Base-by-base conservation (phyloP, 2,113 vertebrate genomes). In the Scomber japonicus region DNA sequence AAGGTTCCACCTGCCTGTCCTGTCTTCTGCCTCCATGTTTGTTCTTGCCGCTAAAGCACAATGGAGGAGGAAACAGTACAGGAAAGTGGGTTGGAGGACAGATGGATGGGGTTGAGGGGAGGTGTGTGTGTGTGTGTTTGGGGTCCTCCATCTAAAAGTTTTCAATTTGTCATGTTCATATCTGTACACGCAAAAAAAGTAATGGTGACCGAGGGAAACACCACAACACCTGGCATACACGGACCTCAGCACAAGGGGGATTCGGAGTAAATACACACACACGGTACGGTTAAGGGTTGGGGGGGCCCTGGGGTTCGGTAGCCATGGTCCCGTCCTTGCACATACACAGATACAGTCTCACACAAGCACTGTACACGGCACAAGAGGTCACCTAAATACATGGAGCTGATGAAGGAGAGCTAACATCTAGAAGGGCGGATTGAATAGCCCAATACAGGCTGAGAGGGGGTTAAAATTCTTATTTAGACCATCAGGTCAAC, bases 361-460 rank as follows among this genome's bases (percentile, higher is more conserved):
- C 96, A 96, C 96, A 96, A 97, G 96, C 97, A 98, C 97, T 97
- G 96, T 96, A 97, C 96, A 97, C 96, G 95, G 96, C 97, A 99
- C 97, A 96, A 97, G 95, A 91, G 96, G 95, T 96, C 95, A 97
- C 95, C 96, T 96, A 96, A 97, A 96, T 95, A 96, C 94, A 96
- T 87, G 94, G 95, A 97, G 96, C 96, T 94, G 94, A 96, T 95
- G 87, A 89, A 94, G 95, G 89, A 96, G 94, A 94, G 95, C 96
- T 96, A 91, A 95, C 85, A 93, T 95, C 95, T 97, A 97, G 93
- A 91, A 63, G 94, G 95, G 91, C 56, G 95, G 96, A 94, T 92
- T 94, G 93, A 93, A 90, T 90, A 94, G 95, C 95, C 96, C 96
- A 13, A 94, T 92, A 95, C 94, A 96, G 95, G 96, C 95, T 91